Percentiles rank a stretch among this genome's conserved stretches.
Conservation (phyloP, 2,888 invertebrate species). For the Macaria liturata region DNA sequence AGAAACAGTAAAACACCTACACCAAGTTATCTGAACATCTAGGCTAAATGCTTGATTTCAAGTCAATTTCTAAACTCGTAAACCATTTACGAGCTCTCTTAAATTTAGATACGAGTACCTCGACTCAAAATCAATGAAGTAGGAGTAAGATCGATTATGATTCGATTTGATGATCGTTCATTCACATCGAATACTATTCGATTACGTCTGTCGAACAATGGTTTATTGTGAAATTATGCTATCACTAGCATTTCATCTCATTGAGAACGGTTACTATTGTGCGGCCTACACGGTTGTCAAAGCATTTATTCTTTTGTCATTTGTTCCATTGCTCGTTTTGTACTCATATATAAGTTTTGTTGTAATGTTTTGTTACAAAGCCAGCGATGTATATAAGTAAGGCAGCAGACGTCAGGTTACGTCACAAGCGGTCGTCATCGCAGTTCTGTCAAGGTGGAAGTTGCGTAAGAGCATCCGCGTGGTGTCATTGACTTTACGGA, state of each 20-base stretch:
- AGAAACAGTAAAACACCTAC: constrained; percentile 37
- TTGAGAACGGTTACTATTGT: constrained; percentile 54
- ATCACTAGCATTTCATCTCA: constrained; percentile 73
- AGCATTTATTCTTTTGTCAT: constrained; percentile 30
- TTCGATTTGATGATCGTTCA: constrained; percentile 58
- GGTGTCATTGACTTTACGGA: constrained; percentile 78
- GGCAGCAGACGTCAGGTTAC: constrained; percentile 47
- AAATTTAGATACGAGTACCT: constrained; percentile 30
- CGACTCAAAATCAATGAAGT: too few relatives aligned
- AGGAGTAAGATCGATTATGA: too few relatives aligned
- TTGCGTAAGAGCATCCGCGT: constrained; percentile 73
- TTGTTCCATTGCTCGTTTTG: constrained; percentile 39
- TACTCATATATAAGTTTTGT: constrained; percentile 14
- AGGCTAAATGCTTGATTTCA: constrained; percentile 37
- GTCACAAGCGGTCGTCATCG: constrained; percentile 58
- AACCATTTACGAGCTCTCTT: constrained; percentile 51
- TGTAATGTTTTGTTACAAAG: constrained; percentile 11
- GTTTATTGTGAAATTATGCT: constrained; percentile 75
- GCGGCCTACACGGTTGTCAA: constrained; percentile 40
- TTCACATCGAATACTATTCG: constrained; percentile 65
- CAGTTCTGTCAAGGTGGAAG: constrained; percentile 72
- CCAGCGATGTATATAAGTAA: constrained; percentile 39
- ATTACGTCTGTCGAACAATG: constrained; percentile 68
- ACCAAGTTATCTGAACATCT: constrained; percentile 33
- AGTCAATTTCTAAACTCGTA: constrained; percentile 49